phyloP scores from a whole-genome alignment of 2,797 vertebrate species.

The Pantherophis alleghaniensis region DNA sequence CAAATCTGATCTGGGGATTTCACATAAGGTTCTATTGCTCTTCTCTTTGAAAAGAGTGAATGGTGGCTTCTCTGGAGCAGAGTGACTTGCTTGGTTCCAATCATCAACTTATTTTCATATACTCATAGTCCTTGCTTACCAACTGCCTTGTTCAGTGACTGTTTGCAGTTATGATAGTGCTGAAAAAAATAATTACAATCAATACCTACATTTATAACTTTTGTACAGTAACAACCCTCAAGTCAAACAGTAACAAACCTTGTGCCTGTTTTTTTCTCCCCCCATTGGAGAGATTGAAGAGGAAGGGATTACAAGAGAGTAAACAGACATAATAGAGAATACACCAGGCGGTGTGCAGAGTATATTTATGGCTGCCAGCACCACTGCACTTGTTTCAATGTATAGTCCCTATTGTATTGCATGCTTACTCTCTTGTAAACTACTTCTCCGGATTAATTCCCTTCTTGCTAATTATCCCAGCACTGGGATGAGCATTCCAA shows the following conservation, averaged over 20 bases:
- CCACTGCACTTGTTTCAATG: background rate
- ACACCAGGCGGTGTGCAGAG: background rate
- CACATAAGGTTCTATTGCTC: background rate
- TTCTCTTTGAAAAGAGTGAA: background rate
- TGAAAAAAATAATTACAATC: background rate
- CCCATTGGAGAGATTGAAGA: background rate
- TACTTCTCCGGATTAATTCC: background rate
- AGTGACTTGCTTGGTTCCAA: background rate
- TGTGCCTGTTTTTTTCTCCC: background rate
- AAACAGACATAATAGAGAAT: background rate
- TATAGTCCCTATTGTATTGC: background rate
- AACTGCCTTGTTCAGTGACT: background rate
- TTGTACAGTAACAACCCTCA: background rate
- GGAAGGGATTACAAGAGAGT: background rate
- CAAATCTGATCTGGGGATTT: background rate
- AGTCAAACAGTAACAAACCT: background rate
- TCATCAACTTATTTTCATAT: background rate
- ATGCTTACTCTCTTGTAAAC: background rate
- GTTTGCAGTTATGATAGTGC: background rate
- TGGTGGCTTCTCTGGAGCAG: background rate
- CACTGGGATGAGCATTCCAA: background rate
- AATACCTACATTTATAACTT: background rate
- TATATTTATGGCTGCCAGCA: background rate
- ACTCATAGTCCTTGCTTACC: background rate
- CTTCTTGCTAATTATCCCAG: background rate